Conservation (phyloP, 2,797 vertebrate genomes). For the Xenopus petersii region DNA sequence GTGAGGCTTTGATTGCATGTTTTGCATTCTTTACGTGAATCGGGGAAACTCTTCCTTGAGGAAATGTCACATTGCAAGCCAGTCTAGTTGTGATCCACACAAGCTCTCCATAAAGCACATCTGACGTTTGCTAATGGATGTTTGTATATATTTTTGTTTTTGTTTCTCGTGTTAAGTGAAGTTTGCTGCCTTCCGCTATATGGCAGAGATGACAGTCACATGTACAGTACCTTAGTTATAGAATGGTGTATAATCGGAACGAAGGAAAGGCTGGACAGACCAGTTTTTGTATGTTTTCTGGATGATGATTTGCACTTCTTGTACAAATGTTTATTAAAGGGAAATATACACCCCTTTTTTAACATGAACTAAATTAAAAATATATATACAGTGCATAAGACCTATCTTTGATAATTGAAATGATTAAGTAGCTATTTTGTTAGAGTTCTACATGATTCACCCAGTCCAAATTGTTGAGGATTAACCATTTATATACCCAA, state of each 20-base stretch:
- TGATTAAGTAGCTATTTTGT: too few species aligned
- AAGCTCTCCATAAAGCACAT: constrained; percentile 43
- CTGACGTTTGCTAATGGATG: constrained; percentile 30
- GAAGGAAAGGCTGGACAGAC: constrained; percentile 68
- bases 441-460: too few species aligned
- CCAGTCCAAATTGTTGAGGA: too few species aligned
- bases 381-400: too few species aligned
- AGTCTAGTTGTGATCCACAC: constrained; percentile 80
- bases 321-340: constrained; percentile 61
- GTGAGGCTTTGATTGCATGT: constrained; percentile 66
- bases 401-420: too few species aligned
- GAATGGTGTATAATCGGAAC: constrained; percentile 58
- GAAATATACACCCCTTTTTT: too few species aligned
- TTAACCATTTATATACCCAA: too few species aligned
- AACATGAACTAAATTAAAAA: too few species aligned
- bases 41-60: constrained; percentile 59
- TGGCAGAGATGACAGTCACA: constrained; percentile 67
- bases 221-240: constrained; percentile 57
- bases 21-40: constrained; percentile 64
- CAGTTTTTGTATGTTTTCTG: constrained; percentile 56
- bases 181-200: constrained; percentile 69
- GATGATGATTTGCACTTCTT: constrained; percentile 63
- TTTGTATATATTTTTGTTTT: constrained; percentile 28
- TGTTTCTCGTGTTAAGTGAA: constrained; percentile 59
- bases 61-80: constrained; percentile 60